Conservation (phyloP, 2,797 vertebrate genomes). For the Paguma larvata region DNA sequence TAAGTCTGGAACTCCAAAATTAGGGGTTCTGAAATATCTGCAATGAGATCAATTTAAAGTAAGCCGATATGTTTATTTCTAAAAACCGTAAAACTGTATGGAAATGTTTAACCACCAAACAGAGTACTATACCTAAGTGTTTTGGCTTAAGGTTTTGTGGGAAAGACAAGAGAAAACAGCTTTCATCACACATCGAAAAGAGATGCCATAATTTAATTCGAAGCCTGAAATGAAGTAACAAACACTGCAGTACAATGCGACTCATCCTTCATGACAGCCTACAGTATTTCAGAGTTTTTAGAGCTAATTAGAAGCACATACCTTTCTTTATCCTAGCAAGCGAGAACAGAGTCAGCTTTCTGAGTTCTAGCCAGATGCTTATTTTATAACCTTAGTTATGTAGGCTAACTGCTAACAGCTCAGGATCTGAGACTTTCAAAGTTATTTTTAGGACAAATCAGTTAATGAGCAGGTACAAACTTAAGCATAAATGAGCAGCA, state of each 20-base stretch:
- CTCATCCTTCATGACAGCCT: constrained; percentile 2
- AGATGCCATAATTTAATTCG: not conserved
- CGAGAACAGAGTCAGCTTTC: constrained; percentile 66
- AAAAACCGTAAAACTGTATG: not conserved
- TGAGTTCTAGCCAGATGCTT: constrained; percentile 66
- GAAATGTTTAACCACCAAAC: constrained; percentile 37
- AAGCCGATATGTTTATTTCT: not conserved
- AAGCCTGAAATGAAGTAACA: constrained; percentile 7
- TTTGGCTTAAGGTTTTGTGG: not conserved
- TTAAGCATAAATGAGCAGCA: constrained; percentile 66
- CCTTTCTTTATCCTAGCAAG: constrained; percentile 52
- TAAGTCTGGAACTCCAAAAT: not conserved
- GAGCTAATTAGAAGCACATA: constrained; percentile 76
- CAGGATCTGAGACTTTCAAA: constrained; percentile 74
- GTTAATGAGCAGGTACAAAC: constrained; percentile 74
- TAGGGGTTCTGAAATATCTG: not conserved
- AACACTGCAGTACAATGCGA: constrained; percentile 5
- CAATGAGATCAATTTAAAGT: constrained; percentile 1
- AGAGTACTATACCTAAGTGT: not conserved
- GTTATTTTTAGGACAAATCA: constrained; percentile 77
- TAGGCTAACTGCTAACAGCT: constrained; percentile 64
- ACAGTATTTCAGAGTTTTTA: constrained; percentile 57
- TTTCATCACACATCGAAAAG: not conserved
- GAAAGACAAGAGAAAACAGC: not conserved
- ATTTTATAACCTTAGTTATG: constrained; percentile 74